A percentile compares a stretch with the other conserved stretches of the same genome.
phyloP scores from a whole-genome alignment of 1,140 invertebrate genomes.

The Aphis gossypii region DNA sequence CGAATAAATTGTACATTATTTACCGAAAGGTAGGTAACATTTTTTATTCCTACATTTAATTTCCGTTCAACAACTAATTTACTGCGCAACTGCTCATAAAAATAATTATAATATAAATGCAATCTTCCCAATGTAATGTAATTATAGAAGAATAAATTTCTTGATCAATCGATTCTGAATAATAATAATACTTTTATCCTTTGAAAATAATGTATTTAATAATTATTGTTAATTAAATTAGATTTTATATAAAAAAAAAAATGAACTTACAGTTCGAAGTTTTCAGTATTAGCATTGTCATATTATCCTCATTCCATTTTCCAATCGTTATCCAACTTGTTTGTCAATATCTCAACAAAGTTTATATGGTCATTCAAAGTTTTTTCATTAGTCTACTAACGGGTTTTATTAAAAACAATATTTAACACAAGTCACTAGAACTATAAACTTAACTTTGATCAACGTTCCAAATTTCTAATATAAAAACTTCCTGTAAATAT shows the following conservation, averaged over 20 bases:
- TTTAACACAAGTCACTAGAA: not conserved
- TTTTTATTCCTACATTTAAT: not conserved
- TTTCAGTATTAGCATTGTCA: not conserved
- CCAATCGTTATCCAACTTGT: not conserved
- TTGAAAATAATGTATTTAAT: not conserved
- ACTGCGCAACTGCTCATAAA: not conserved
- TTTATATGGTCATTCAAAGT: conserved; percentile 12
- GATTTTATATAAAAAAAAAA: not conserved
- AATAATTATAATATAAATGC: not conserved
- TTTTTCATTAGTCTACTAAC: conserved; percentile 43
- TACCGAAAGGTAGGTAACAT: not conserved
- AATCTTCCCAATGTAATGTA: not conserved
- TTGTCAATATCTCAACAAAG: conserved; percentile 20
- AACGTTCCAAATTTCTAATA: not conserved
- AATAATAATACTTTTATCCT: not conserved
- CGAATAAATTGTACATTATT: not conserved
- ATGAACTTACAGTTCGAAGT: not conserved
- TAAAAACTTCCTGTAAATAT: not conserved
- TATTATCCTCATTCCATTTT: not conserved
- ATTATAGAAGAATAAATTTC: not conserved
- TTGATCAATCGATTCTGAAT: not conserved
- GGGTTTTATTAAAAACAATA: conserved; percentile 30
- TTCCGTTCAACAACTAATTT: no score
- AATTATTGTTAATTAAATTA: not conserved
- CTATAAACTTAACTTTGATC: not conserved